phyloP scores from a whole-genome alignment of 1,140 invertebrate species.

The Pogonus chalceus region DNA sequence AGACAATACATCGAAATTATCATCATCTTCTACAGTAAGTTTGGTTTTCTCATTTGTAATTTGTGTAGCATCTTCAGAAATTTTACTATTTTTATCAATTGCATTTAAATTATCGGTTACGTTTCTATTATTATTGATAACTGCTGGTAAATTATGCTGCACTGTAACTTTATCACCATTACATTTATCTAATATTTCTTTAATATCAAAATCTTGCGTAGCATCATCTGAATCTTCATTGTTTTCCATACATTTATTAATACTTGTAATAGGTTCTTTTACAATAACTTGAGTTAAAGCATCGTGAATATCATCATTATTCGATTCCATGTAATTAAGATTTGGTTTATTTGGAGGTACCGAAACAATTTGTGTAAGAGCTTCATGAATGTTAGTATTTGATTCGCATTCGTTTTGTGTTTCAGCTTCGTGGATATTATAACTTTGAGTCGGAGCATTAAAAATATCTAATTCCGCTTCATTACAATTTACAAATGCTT shows the following conservation, averaged over 20 bases:
- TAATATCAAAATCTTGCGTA: neutral
- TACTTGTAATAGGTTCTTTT: no score
- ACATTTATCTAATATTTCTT: no score
- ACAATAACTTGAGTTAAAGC: no score
- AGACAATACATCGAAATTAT: no score
- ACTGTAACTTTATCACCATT: no score
- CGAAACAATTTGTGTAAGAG: neutral
- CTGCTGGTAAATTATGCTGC: no score
- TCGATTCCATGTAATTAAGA: no score
- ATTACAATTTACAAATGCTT: slow-evolving; percentile 6
- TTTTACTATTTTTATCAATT: no score
- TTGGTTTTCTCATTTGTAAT: neutral
- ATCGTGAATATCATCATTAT: no score
- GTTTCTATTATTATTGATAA: no score
- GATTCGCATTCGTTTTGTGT: slow-evolving; percentile 10
- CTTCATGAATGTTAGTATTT: neutral
- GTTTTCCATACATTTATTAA: neutral
- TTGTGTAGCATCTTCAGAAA: neutral
- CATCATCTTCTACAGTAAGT: neutral
- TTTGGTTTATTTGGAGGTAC: neutral
- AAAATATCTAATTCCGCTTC: slow-evolving; percentile 8
- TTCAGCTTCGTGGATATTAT: slow-evolving; percentile 13
- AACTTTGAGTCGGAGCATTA: slow-evolving; percentile 9
- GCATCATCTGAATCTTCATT: neutral
- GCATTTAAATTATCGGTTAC: no score